A percentile compares a stretch with the other conserved stretches of the same genome.
These are phyloP conservation scores for Trachops cirrhosus DNA, from an alignment of 2,797 vertebrate species.

Conservation along the genomic window DNA sequence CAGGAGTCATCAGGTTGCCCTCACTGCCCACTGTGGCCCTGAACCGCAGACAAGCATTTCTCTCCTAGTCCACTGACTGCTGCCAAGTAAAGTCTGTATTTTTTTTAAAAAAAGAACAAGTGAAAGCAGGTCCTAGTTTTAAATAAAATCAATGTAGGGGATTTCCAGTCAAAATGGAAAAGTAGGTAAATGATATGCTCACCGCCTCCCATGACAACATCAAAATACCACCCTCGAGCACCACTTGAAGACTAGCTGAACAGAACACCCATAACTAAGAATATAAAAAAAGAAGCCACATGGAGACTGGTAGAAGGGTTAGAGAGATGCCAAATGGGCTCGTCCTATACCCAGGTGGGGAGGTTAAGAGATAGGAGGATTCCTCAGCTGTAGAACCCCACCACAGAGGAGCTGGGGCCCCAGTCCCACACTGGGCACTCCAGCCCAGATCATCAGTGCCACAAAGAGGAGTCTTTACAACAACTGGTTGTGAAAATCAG, in stretches of 20 bases:
- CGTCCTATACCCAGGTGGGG: neutral
- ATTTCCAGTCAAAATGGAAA: neutral
- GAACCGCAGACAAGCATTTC: neutral
- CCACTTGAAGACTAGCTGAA: neutral
- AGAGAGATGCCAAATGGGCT: neutral
- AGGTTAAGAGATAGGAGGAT: neutral
- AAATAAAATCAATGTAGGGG: neutral
- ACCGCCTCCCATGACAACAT: neutral
- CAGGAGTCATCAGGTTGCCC: neutral
- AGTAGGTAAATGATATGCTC: neutral
- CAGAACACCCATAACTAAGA: neutral
- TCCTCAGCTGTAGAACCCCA: neutral
- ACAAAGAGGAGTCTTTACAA: neutral
- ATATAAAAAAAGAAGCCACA: neutral
- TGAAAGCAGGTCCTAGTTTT: neutral
- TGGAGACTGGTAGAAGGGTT: neutral
- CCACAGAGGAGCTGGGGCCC: neutral
- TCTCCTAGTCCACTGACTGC: neutral
- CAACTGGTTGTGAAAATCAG: neutral
- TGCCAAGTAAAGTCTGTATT: neutral
- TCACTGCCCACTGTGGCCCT: accelerated
- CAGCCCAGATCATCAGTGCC: neutral
- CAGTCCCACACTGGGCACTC: neutral
- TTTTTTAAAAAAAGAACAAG: neutral
- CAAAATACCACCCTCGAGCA: neutral